These are phyloP conservation scores for Corythoichthys intestinalis DNA, from an alignment of 2,113 vertebrate species.

Conservation along the genomic window DNA sequence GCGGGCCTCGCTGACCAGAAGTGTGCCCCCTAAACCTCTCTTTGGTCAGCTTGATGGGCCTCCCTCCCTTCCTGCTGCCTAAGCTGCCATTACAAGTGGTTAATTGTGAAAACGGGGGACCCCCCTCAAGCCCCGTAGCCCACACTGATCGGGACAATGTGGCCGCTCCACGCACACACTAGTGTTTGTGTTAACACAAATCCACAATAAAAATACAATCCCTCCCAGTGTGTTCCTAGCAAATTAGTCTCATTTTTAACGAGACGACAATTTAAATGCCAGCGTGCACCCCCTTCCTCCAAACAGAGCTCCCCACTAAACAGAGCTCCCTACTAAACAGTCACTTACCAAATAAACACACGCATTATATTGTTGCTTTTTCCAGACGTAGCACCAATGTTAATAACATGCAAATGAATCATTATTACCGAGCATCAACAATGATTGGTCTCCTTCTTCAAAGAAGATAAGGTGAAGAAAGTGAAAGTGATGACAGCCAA, in stretches of 20 bases:
- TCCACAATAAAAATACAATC: constrained; percentile 24
- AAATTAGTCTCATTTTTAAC: constrained; percentile 51
- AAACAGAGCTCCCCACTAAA: constrained; percentile 33
- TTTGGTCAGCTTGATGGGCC: constrained; percentile 41
- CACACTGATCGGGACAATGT: constrained; percentile 60
- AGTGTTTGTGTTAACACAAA: constrained; percentile 17
- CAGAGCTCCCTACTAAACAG: constrained; percentile 45
- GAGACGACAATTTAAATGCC: constrained; percentile 60
- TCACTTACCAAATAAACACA: constrained; percentile 60
- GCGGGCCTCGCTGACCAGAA: constrained; percentile 49
- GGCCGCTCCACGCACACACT: constrained; percentile 31
- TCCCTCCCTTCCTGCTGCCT: constrained; percentile 37
- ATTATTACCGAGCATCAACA: not conserved
- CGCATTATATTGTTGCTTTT: constrained; percentile 27
- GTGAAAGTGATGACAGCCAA: constrained; percentile 48
- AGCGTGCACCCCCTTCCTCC: constrained; percentile 35
- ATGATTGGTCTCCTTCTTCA: not conserved
- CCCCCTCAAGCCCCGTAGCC: constrained; percentile 8
- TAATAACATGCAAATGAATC: constrained; percentile 26
- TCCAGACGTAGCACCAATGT: constrained; percentile 13
- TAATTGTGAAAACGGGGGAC: constrained; percentile 71
- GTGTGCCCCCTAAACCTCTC: constrained; percentile 7
- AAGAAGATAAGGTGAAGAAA: constrained; percentile 25
- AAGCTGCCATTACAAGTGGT: constrained; percentile 66
- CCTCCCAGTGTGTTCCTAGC: constrained; percentile 40